phyloP scores from a whole-genome alignment of 2,113 vertebrate genomes.

The Etheostoma cragini region DNA sequence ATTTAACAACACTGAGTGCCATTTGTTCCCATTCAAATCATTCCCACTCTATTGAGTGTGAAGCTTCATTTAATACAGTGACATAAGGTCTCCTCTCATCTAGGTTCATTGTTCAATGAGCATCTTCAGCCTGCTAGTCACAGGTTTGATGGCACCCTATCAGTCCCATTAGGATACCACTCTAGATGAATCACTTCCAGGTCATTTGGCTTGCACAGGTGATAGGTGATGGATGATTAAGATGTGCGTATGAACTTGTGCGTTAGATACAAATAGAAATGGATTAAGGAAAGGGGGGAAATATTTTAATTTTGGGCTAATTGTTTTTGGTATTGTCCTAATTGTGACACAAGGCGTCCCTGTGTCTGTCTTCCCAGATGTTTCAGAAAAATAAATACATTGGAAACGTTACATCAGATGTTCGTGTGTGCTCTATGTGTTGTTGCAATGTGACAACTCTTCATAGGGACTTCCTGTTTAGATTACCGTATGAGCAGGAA shows the following conservation, averaged over 20 bases:
- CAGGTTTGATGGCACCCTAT: slow-evolving; percentile 45
- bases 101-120: slow-evolving; percentile 11
- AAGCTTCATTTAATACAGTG: neutral
- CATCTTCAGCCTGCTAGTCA: slow-evolving; percentile 27
- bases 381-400: neutral
- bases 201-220: slow-evolving; percentile 28
- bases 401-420: neutral
- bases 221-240: slow-evolving; percentile 21
- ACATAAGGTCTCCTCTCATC: neutral
- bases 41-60: neutral
- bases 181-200: slow-evolving; percentile 62
- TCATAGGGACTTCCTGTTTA: slow-evolving; percentile 27
- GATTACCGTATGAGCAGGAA: slow-evolving; percentile 26
- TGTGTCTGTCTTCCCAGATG: neutral
- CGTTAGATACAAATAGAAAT: neutral
- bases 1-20: neutral
- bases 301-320: neutral
- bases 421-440: neutral
- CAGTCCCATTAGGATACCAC: slow-evolving; percentile 54
- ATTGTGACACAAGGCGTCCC: neutral
- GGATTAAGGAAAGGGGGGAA: neutral
- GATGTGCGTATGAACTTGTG: neutral
- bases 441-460: slow-evolving; percentile 13
- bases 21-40: slow-evolving; percentile 3
- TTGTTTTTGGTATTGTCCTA: neutral